Conservation (phyloP, 2,113 vertebrate species). For the Limanda limanda region DNA sequence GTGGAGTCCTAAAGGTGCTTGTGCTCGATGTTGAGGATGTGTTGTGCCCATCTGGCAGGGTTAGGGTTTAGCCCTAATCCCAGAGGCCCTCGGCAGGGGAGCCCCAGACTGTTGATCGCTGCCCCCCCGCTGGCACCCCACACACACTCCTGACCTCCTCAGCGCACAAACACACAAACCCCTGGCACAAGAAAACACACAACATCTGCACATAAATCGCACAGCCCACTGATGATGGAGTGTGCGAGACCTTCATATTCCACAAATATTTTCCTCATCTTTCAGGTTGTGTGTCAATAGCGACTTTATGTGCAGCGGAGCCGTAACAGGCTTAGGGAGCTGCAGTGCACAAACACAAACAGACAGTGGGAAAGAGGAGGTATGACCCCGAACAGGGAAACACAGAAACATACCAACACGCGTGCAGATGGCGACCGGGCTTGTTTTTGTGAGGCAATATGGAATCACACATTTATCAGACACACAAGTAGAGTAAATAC, state of each 20-base stretch:
- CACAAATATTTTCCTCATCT: slow-evolving; percentile 22
- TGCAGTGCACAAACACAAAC: slow-evolving; percentile 43
- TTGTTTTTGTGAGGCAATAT: slow-evolving; percentile 63
- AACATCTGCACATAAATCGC: slow-evolving; percentile 38
- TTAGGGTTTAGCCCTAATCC: slow-evolving; percentile 96
- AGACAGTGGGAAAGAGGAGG: slow-evolving; percentile 39
- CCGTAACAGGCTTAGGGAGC: slow-evolving; percentile 30
- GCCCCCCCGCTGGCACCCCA: slow-evolving; percentile 72
- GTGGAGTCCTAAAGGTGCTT: slow-evolving; percentile 48
- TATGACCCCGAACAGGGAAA: slow-evolving; percentile 49
- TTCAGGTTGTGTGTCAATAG: slow-evolving; percentile 41
- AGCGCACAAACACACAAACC: slow-evolving; percentile 60
- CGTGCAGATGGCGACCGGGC: slow-evolving; percentile 51
- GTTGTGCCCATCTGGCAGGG: slow-evolving; percentile 95
- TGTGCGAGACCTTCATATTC: slow-evolving; percentile 5
- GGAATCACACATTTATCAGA: slow-evolving; percentile 76
- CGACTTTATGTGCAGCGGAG: slow-evolving; percentile 26
- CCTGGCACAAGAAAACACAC: slow-evolving; percentile 52
- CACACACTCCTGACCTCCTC: slow-evolving; percentile 86
- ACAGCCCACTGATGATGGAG: slow-evolving; percentile 5
- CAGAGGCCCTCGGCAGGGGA: slow-evolving; percentile 92
- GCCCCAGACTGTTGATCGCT: slow-evolving; percentile 94
- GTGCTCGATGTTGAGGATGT: slow-evolving; percentile 81
- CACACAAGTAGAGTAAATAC: slow-evolving; percentile 77
- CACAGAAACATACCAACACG: slow-evolving; percentile 25